Conservation (phyloP, 2,113 vertebrate genomes). For the Microtus richardsoni region DNA sequence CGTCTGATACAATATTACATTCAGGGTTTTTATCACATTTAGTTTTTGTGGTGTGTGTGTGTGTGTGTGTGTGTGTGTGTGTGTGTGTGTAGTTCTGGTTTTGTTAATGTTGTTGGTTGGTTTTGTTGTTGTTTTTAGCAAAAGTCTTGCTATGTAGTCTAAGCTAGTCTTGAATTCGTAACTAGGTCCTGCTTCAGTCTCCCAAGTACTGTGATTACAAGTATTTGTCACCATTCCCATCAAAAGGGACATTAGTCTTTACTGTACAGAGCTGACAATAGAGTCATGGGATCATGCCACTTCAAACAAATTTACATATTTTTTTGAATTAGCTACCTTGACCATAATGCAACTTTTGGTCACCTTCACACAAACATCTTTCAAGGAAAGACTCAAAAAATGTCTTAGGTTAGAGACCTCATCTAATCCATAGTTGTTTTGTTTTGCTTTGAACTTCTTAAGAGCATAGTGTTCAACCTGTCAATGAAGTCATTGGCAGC, state of each 20-base stretch:
- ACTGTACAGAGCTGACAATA: neutral
- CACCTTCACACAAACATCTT: neutral
- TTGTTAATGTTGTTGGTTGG: neutral
- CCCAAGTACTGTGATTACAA: neutral
- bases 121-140: neutral
- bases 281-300: no score
- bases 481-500: neutral
- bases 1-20: no score
- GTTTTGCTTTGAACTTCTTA: neutral
- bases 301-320: neutral
- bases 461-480: neutral
- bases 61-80: neutral
- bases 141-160: neutral
- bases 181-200: neutral
- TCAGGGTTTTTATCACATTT: no score
- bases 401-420: neutral
- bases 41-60: neutral
- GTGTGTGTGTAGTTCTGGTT: neutral
- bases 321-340: neutral
- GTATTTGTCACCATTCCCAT: neutral
- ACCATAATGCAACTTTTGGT: neutral
- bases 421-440: neutral
- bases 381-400: slow-evolving; percentile 4
- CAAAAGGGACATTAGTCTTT: neutral
- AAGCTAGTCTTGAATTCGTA: neutral